Base-by-base conservation (phyloP, 2,113 vertebrate species). In the Pandion haliaetus region DNA sequence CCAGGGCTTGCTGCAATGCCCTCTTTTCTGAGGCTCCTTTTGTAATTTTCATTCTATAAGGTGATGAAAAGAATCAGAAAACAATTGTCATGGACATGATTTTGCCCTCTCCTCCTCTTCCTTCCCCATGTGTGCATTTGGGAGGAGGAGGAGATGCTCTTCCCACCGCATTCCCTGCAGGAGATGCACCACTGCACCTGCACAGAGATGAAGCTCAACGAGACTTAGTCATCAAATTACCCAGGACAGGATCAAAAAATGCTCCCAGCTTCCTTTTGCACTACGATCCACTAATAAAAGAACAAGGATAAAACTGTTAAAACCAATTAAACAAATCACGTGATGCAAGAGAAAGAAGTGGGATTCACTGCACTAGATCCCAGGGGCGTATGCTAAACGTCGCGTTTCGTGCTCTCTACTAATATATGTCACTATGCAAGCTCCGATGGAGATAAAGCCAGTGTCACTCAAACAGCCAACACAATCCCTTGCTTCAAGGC, bases 1-100 rank as follows among this genome's bases (percentile, higher is more conserved):
- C 57, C 93, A 78, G 82, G 67, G 63, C 93, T 92, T 62, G 78
- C 86, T 88, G 87, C 91, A 90, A 65, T 95, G 93, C 36, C 95
- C 94, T 95, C 88, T 97, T 96, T 94, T 88, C 92, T 86, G 79
- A 93, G 70, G 31, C 38, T 88, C 58, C 49, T 67, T 82, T 81
- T 74, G 82, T 32, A 61, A n/a, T 84, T 86, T 88, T 87, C 10
- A 1, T 65, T 89, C 87, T 63, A 13, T 28, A 71, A 82, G 67
- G 31, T 69, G 54, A 92, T 57, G 57, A 90, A 85, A 91, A 76
- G 49, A 82, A 85, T 82, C 13, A 79, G 73, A 85, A 86, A 78
- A 85, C 80, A 91, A 97, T 69, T 77, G 82, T 40, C 62, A 82
- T 1, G 9, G 78, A 76, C 17, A 10, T 25, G 17, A 47, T 66